Base-by-base conservation (phyloP, 2,888 invertebrate genomes). In the Scaptomyza parva region DNA sequence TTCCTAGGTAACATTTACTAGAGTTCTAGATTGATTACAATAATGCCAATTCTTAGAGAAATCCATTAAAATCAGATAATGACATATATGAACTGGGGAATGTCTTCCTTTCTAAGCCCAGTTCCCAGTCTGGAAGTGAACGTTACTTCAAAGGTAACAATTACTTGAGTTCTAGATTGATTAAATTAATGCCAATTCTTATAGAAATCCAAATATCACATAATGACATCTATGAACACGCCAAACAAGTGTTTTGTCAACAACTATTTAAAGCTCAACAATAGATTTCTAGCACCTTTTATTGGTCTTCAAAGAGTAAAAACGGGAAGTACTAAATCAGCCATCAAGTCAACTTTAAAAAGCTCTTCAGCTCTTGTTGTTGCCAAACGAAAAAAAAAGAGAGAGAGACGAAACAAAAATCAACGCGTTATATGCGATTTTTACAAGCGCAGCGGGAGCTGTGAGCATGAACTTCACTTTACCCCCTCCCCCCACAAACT, bases 381-480 rank as follows among this genome's bases (percentile, higher is more conserved):
- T 37, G 53, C 22, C 45, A 50, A 70, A 80, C 77, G 72, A 45
- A 3, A n/a, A 14, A 17, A n/a, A 35, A 5, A n/a, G n/a, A n/a
- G n/a, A n/a, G n/a, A n/a, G n/a, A n/a, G n/a, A n/a, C 28, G 26
- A 26, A 35, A 35, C 35, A 14, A 35, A 14, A 14, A 35, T 79
- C 57, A 65, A 66, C 65, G 51, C 28, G 51, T 55, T 75, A 54
- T 75, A 52, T 71, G 71, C 65, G 68, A 80, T 65, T 71, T 85
- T 82, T 82, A 85, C 86, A 86, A 87, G 88, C 86, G 40, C 78
- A 60, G 79, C 73, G 87, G 82, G 80, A 78, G 76, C 69, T 62
- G 55, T 70, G 64, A 70, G 53, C 44, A 57, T 40, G 47, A 48
- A 22, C 35, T 12, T 8, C 41, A 33, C 3, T 14, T 33, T 3